These are phyloP conservation scores for Beaufortia kweichowensis DNA, from an alignment of 2,113 vertebrate species.

Conservation along the genomic window DNA sequence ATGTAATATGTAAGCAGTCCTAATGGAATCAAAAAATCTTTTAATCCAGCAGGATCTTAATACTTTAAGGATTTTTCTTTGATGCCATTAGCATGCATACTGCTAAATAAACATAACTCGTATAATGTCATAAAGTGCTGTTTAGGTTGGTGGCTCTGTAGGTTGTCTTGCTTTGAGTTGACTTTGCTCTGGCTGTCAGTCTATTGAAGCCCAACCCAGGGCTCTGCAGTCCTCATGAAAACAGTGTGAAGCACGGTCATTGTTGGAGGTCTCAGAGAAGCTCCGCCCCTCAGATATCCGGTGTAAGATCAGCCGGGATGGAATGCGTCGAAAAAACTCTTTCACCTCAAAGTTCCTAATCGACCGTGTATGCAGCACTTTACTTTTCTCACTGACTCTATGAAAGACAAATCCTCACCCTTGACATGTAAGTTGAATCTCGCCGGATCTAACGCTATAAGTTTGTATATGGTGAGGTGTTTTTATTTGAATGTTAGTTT, in stretches of 20 bases:
- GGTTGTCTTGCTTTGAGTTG: background rate
- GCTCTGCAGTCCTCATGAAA: background rate
- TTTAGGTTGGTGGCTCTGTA: too few relatives aligned
- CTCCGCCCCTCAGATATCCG: conserved; percentile 63
- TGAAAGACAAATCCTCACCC: conserved; percentile 73
- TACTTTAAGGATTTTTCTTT: too few relatives aligned
- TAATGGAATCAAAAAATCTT: too few relatives aligned
- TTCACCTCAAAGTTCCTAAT: conserved; percentile 35
- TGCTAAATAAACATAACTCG: too few relatives aligned
- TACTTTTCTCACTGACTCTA: conserved; percentile 45
- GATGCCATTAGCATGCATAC: too few relatives aligned
- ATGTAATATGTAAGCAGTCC: too few relatives aligned
- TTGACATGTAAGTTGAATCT: conserved; percentile 67
- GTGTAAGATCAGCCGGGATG: conserved; percentile 52
- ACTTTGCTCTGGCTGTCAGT: background rate
- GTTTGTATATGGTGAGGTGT: background rate
- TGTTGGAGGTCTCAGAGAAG: conserved; percentile 60
- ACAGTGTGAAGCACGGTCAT: conserved; percentile 54
- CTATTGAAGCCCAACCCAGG: too few relatives aligned
- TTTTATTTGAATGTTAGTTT: background rate
- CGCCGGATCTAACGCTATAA: background rate
- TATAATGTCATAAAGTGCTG: too few relatives aligned
- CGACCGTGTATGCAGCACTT: background rate
- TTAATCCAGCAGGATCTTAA: too few relatives aligned
- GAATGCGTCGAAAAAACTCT: conserved; percentile 59